These are phyloP conservation scores for Notothenia rossii DNA, from an alignment of 2,113 vertebrate species.

Conservation along the genomic window DNA sequence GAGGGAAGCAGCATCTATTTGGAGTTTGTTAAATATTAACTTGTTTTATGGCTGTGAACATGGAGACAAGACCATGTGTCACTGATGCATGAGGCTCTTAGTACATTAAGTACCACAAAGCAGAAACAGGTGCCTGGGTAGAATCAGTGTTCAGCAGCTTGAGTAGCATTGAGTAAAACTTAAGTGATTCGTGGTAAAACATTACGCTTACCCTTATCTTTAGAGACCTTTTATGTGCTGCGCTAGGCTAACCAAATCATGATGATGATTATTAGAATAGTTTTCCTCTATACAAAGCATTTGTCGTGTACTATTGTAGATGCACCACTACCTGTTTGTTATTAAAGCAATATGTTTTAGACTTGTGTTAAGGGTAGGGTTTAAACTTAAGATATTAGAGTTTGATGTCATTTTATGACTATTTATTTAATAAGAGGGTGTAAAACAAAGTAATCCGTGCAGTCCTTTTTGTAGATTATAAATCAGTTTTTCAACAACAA, in stretches of 20 bases:
- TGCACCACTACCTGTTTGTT: constrained; percentile 1
- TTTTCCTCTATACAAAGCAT: background rate
- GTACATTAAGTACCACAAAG: constrained; percentile 74
- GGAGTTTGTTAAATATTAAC: constrained; percentile 85
- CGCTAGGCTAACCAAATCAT: constrained; percentile 1
- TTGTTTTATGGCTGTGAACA: constrained; percentile 80
- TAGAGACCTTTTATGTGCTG: background rate
- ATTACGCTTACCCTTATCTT: constrained; percentile 16
- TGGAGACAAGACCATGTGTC: constrained; percentile 74
- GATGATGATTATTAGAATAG: constrained; percentile 6
- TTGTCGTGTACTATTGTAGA: background rate
- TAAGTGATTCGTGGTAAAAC: background rate
- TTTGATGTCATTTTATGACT: background rate
- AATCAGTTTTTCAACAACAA: background rate
- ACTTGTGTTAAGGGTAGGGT: background rate
- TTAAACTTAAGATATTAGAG: background rate
- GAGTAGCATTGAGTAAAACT: constrained; percentile 40
- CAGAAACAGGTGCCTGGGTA: constrained; percentile 61
- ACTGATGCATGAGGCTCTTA: constrained; percentile 74
- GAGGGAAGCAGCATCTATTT: constrained; percentile 71
- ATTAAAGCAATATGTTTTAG: background rate
- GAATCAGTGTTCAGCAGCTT: constrained; percentile 51
- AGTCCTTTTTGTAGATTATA: background rate
- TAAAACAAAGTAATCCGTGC: background rate
- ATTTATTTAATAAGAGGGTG: background rate